Percentiles rank a stretch among this genome's conserved stretches.
phyloP scores from a whole-genome alignment of 2,888 invertebrate genomes.

The Boloria selene region DNA sequence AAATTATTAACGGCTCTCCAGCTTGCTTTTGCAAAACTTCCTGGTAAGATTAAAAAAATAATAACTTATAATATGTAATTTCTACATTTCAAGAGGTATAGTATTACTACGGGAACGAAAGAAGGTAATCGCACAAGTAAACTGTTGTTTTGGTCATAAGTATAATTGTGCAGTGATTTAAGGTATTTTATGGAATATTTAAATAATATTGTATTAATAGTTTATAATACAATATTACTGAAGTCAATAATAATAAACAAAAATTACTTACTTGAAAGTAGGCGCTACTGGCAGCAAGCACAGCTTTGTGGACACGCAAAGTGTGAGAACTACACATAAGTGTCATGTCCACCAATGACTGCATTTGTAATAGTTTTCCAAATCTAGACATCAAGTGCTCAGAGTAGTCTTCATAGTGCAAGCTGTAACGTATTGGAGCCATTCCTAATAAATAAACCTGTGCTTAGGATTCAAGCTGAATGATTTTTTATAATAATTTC shows the following conservation, averaged over 20 bases:
- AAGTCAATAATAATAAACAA: neutral
- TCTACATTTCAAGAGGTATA: no score
- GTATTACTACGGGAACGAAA: no score
- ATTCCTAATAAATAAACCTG: conserved; percentile 47
- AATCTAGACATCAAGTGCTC: conserved; percentile 86
- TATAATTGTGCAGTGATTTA: neutral
- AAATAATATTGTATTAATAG: neutral
- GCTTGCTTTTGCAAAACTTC: conserved; percentile 82
- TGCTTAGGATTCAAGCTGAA: conserved; percentile 1
- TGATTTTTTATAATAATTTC: neutral
- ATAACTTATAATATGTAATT: conserved; percentile 1
- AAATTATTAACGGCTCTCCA: conserved; percentile 83
- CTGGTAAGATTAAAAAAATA: conserved; percentile 53
- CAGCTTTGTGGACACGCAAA: conserved; percentile 88
- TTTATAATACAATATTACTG: neutral
- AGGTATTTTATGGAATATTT: neutral
- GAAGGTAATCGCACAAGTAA: no score
- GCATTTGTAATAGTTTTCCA: conserved; percentile 87
- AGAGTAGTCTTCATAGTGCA: conserved; percentile 87
- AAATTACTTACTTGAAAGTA: conserved; percentile 84
- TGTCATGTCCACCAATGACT: conserved; percentile 88
- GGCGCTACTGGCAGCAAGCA: conserved; percentile 87
- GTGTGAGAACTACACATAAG: conserved; percentile 89
- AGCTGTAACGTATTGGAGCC: conserved; percentile 82
- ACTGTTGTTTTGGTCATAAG: no score